Evolutionary conservation across 2,888 invertebrate species (phyloP), one percentile per base, ranked within the genome.

Genomic region (Prosapia bicincta): DNA sequence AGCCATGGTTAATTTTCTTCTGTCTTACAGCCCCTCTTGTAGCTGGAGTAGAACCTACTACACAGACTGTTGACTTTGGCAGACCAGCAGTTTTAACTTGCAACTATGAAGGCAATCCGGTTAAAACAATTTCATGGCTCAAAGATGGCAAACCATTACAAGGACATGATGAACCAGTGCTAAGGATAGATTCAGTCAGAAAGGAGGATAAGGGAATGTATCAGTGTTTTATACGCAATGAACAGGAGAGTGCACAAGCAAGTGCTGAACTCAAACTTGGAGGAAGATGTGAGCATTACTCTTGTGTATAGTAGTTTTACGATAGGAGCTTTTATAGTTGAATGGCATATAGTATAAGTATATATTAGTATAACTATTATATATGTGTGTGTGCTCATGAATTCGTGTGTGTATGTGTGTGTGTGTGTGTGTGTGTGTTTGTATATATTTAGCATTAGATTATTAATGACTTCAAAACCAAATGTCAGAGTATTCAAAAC

Each of bases 181-280:
- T 97, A 67, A 89, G 94, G 80, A 96, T 98, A 82, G 94, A 94
- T 82, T 92, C 95, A 0, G 96, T 98, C 0, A 93, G 95, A 85
- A 94, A 97, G 82, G 95, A 96, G 85, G 97, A 97, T 85, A 95
- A 95, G 83, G 98, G 98, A 83, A 97, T 97, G 97, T 98, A 97
- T 85, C 98, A 98, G 84, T 98, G 98, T 84, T 96, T 97, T 83
- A 94, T 96, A 71, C 89, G 95, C 75, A 97, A 97, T 83, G 96
- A 96, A 82, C 94, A 95, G 83, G 96, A 97, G 85, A 95, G 95
- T 82, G 96, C 96, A 0, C 96, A 97, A 83, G 95, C 95, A 1
- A 95, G 94, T 74, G 96, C 94, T 71, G 97, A 97, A 88, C 87
- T 98, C 74, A 95, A 95, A 86, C 90, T 98, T 76, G 98, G 97